These are phyloP conservation scores for Dorcus parallelipipedus DNA, from an alignment of 2,888 invertebrate species.

Conservation along the genomic window DNA sequence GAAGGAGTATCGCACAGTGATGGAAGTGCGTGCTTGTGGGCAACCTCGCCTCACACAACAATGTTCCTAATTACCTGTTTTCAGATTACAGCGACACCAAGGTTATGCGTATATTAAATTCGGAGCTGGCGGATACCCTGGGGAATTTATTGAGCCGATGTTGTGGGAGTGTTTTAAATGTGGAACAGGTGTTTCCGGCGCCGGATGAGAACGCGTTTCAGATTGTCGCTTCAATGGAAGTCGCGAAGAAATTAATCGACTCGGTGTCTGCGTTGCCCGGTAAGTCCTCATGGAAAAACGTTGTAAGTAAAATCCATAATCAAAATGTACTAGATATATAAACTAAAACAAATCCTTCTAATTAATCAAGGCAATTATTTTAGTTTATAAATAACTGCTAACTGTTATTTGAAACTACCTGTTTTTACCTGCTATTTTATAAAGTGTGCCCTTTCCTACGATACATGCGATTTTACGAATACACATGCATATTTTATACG, in stretches of 20 bases:
- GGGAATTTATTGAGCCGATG: slow-evolving; percentile 87
- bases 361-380: too few relatives aligned
- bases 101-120: slow-evolving; percentile 72
- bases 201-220: slow-evolving; percentile 52
- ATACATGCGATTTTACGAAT: too few relatives aligned
- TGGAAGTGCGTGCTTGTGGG: slow-evolving; percentile 69
- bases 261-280: slow-evolving; percentile 58
- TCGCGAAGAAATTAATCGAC: slow-evolving; percentile 55
- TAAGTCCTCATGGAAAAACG: slow-evolving; percentile 29
- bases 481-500: too few relatives aligned
- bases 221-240: slow-evolving; percentile 46
- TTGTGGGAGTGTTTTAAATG: slow-evolving; percentile 74
- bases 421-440: too few relatives aligned
- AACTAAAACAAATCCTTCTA: too few relatives aligned
- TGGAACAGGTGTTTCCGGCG: slow-evolving; percentile 68
- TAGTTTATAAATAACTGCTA: too few relatives aligned
- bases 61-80: slow-evolving; percentile 28
- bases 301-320: too few relatives aligned
- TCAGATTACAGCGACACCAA: slow-evolving; percentile 82
- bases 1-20: slow-evolving; percentile 89
- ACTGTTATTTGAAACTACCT: too few relatives aligned
- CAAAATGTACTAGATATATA: too few relatives aligned
- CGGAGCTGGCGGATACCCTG: slow-evolving; percentile 86
- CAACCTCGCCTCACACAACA: background rate
- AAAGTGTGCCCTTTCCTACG: too few relatives aligned